A percentile compares a stretch with the other conserved stretches of the same genome.
Conservation (phyloP, 2,113 vertebrate species). For the Mustela lutreola region DNA sequence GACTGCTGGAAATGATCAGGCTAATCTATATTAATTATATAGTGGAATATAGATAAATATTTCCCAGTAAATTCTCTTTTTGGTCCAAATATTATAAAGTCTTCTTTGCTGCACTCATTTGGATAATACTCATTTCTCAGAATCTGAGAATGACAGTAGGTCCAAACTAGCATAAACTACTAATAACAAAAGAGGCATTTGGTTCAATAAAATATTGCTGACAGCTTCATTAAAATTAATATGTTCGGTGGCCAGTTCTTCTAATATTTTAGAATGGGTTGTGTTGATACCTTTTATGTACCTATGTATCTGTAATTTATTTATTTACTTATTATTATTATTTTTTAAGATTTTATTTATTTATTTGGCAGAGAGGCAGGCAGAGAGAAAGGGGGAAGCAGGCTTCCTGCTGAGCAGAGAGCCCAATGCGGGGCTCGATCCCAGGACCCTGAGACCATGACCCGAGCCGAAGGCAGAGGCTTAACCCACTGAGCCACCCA, state of each 20-base stretch:
- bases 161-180: neutral
- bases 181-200: neutral
- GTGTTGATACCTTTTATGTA: neutral
- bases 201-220: neutral
- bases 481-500: no score
- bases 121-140: neutral
- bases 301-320: neutral
- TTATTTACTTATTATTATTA: neutral
- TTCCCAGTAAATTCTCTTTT: neutral
- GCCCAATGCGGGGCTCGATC: no score
- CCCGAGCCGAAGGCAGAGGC: no score
- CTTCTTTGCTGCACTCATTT: neutral
- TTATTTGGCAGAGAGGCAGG: no score
- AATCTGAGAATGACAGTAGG: neutral
- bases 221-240: neutral
- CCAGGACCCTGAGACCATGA: no score
- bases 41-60: neutral
- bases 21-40: neutral
- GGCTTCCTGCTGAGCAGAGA: no score
- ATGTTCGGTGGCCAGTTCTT: neutral
- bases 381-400: no score
- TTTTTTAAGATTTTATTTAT: neutral
- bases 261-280: slow-evolving; percentile 24
- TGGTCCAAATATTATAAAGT: neutral
- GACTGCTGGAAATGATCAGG: neutral